Evolutionary conservation across 2,113 vertebrate species (phyloP), one percentile per base, ranked within the genome.

Genomic region (Salvelinus namaycush): DNA sequence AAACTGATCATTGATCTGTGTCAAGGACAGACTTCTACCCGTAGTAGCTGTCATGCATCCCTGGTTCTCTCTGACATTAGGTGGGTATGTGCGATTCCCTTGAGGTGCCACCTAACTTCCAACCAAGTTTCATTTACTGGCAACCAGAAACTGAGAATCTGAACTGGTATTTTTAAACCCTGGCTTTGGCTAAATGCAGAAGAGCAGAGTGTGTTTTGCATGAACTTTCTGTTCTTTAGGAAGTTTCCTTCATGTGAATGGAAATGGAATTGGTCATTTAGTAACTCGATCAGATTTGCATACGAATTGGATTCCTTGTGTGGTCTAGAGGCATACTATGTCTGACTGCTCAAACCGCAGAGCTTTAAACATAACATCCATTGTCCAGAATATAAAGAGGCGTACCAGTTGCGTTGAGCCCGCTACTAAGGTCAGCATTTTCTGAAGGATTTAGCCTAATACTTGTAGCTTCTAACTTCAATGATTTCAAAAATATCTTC

Each of bases 121-220:
- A 78, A 44, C 65, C 24, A 72, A 83, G 86, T 90, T 92, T 92
- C 89, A 84, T 87, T 93, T 93, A 88, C 89, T 87, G 81, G 65
- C 80, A 54, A 75, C 72, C 85, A 74, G 92, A 92, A 93, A 93
- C 89, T 73, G 89, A 93, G 82, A 93, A 87, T 85, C 49, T 75
- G 70, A 79, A 83, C 87, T 90, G 69, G 67, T 92, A 89, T 91
- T 90, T 91, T 89, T 88, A 89, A 86, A 84, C 70, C 59, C 75
- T 77, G 76, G 27, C 9, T 27, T 62, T 5, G 72, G 48, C 75
- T 72, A 91, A 88, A 87, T 86, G 76, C 83, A 87, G 86, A 87
- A 86, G 70, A 72, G 72, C 74, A 71, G 71, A 57, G 64, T 79
- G 68, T 71, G 70, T 70, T 80, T 81, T 83, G 77, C 84, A 79